phyloP scores from a whole-genome alignment of 2,888 invertebrate species.

The Dolichomitus sp. region DNA sequence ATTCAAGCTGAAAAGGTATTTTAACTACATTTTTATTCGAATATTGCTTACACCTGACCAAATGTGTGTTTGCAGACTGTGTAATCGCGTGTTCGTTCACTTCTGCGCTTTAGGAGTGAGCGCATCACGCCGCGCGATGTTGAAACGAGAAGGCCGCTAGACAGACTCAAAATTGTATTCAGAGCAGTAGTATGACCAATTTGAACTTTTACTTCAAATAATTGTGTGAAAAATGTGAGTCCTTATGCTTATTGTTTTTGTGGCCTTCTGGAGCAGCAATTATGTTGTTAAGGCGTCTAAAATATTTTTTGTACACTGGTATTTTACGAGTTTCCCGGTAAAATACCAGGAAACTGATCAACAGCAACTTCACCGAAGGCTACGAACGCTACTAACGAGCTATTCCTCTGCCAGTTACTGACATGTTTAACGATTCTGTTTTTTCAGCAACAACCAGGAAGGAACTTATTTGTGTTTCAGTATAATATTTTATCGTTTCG shows the following conservation, averaged over 20 bases:
- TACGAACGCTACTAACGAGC: constrained; percentile 38
- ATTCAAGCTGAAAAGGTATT: no score
- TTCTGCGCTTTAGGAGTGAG: constrained; percentile 81
- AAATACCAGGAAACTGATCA: constrained; percentile 75
- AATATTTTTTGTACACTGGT: no score
- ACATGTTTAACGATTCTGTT: constrained; percentile 62
- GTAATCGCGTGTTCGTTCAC: constrained; percentile 68
- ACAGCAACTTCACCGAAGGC: constrained; percentile 77
- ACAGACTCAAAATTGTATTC: not conserved
- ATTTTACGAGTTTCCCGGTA: not conserved
- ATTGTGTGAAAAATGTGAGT: not conserved
- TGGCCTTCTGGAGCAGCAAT: constrained; percentile 44
- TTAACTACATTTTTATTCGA: no score
- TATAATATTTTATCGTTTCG: constrained; percentile 18
- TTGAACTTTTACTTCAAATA: not conserved
- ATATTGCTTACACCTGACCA: not conserved
- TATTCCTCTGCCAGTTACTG: constrained; percentile 60
- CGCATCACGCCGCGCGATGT: constrained; percentile 56
- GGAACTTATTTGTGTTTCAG: constrained; percentile 74
- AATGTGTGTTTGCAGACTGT: constrained; percentile 14
- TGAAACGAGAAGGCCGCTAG: constrained; percentile 49
- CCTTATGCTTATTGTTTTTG: constrained; percentile 2
- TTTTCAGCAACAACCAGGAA: constrained; percentile 72
- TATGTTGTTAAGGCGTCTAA: constrained; percentile 28
- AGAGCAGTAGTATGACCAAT: not conserved